These are phyloP conservation scores for Meloidogyne floridensis DNA, from an alignment of 1,140 invertebrate species.

Conservation along the genomic window DNA sequence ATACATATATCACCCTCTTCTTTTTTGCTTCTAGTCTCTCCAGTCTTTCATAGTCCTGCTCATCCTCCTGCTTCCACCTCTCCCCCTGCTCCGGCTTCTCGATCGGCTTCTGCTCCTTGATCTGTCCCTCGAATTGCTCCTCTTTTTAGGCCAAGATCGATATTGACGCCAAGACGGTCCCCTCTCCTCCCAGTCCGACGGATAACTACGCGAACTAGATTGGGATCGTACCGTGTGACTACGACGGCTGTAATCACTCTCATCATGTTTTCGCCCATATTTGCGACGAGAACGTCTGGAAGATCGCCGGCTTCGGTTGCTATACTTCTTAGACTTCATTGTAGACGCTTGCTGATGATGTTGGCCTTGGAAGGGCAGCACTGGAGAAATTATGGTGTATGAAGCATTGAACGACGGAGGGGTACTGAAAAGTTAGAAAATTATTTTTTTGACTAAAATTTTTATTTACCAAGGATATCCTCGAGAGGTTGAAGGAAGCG, in stretches of 20 bases:
- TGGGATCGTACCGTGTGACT: background rate
- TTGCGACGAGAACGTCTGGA: background rate
- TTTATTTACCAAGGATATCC: constrained; percentile 6
- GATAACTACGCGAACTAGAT: background rate
- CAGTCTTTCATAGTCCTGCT: constrained; percentile 1
- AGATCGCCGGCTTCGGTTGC: background rate
- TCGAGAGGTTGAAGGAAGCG: background rate
- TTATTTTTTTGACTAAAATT: background rate
- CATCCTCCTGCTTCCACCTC: background rate
- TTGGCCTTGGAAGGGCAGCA: background rate
- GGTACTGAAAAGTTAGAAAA: background rate
- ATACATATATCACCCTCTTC: no score
- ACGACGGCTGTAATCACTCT: background rate
- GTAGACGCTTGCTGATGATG: background rate
- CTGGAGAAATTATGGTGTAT: background rate
- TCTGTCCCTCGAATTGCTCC: background rate
- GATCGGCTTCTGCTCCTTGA: background rate
- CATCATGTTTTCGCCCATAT: background rate
- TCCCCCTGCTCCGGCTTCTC: background rate
- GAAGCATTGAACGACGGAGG: background rate
- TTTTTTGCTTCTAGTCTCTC: background rate
- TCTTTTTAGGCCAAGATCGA: background rate
- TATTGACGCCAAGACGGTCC: background rate
- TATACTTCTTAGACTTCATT: background rate
- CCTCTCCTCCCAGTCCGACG: background rate